Conservation (phyloP, 2,797 vertebrate species). For the Dromococcyx pavoninus region DNA sequence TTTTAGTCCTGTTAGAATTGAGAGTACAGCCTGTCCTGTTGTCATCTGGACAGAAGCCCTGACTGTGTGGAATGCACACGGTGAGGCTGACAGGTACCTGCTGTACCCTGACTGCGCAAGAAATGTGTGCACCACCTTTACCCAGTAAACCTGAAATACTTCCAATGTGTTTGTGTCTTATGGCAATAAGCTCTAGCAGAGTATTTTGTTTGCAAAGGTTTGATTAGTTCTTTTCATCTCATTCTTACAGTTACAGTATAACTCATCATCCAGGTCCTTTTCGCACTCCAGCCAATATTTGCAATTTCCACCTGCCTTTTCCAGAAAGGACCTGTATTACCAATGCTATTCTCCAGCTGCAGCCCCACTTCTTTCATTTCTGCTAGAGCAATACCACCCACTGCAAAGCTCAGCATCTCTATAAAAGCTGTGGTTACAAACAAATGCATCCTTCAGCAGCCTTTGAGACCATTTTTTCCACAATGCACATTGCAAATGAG, state of each 20-base stretch:
- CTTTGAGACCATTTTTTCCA: slow-evolving; percentile 47
- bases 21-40: not conserved
- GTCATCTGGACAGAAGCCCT: not conserved
- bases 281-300: not conserved
- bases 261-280: not conserved
- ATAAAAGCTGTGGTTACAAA: slow-evolving; percentile 26
- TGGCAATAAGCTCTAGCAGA: not conserved
- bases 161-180: not conserved
- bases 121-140: not conserved
- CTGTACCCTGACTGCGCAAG: not conserved
- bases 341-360: not conserved
- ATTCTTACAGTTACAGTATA: not conserved
- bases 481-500: slow-evolving; percentile 42
- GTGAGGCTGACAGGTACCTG: not conserved
- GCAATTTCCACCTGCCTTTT: not conserved
- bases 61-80: not conserved
- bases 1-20: not conserved
- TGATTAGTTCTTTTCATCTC: not conserved
- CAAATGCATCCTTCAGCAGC: slow-evolving; percentile 50
- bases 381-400: not conserved
- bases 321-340: not conserved
- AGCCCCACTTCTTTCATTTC: slow-evolving; percentile 17
- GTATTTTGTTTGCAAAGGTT: not conserved
- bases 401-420: slow-evolving; percentile 38
- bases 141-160: not conserved